Base-by-base conservation (phyloP, 2,113 vertebrate species). In the Onychostoma macrolepis region DNA sequence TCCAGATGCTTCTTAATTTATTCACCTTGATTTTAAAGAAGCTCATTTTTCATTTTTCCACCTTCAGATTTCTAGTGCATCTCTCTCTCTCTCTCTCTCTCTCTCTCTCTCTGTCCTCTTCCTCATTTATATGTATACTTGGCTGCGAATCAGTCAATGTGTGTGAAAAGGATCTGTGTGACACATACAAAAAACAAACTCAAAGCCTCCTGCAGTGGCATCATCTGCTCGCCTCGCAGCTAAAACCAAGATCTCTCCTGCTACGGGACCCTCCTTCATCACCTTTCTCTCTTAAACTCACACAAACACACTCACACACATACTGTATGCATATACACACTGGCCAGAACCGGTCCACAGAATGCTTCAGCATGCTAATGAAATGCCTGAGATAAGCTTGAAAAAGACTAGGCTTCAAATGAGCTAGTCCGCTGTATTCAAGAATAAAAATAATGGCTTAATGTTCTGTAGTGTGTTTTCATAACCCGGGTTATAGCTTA, bases 381-480 rank as follows among this genome's bases (percentile, higher is more conserved):
- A 94, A 93, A 93, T 91, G 48, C 87, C 28, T 19, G 83, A 76
- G 90, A 93, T 93, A 91, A 92, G 93, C 91, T 92, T 86, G 48
- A 69, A 85, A 90, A 90, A 88, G 84, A 80, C 36, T 30, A 78
- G 78, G 85, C 88, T 90, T 92, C 94, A 93, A 93, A 95, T 94
- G 92, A 91, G 83, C 80, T 88, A 89, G 90, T 88, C 85, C 85
- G 85, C 76, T 80, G 89, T 92, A 93, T 94, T 94, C 93, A 92
- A 92, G 92, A 94, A 94, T 93, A 61, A 93, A 93, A 94, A 95
- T 92, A 94, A 93, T 86, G 88, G 90, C 79, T 86, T 89, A 88
- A 87, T 89, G 85, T 85, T 61, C 56, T 17, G 13, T 61, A 30
- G 48, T 75, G 83, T 69, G 30, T 89, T 90, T 87, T 77, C 79